phyloP scores from a whole-genome alignment of 2,888 invertebrate species.

The Leptinotarsa rubiginosa region DNA sequence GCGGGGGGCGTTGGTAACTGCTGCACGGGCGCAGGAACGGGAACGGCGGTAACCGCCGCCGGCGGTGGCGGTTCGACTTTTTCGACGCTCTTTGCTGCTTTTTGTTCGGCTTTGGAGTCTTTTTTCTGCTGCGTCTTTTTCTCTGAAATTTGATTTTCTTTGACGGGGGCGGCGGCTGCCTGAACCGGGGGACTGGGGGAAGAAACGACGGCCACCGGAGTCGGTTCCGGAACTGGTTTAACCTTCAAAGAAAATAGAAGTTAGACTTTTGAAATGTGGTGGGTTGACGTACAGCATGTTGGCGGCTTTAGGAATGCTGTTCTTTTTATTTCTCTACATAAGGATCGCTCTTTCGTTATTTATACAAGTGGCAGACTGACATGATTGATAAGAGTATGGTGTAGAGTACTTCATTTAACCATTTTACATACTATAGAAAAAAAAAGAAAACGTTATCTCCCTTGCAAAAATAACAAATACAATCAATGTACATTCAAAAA shows the following conservation, averaged over 20 bases:
- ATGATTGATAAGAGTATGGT: too few relatives aligned
- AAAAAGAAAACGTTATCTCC: too few relatives aligned
- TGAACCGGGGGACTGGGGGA: not conserved
- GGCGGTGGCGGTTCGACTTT: conserved; percentile 12
- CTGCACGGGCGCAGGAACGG: conserved; percentile 20
- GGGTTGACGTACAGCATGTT: not conserved
- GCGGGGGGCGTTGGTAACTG: conserved; percentile 32
- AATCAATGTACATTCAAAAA: too few relatives aligned
- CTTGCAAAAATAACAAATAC: too few relatives aligned
- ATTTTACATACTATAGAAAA: too few relatives aligned
- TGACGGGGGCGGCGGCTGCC: not conserved
- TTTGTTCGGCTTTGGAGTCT: conserved; percentile 18
- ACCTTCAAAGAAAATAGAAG: not conserved
- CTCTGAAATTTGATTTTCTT: not conserved
- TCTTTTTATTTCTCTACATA: too few relatives aligned
- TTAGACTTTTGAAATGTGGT: too few relatives aligned
- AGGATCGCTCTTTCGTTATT: too few relatives aligned
- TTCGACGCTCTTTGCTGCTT: not conserved
- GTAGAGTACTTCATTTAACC: too few relatives aligned
- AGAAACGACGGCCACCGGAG: not conserved
- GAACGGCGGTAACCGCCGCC: conserved; percentile 24
- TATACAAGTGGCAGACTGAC: too few relatives aligned
- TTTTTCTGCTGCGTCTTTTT: conserved; percentile 31
- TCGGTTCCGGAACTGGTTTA: conserved; percentile 1
- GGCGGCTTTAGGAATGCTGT: too few relatives aligned